These are phyloP conservation scores for Anthoscopus minutus DNA, from an alignment of 2,113 vertebrate genomes.

Conservation along the genomic window DNA sequence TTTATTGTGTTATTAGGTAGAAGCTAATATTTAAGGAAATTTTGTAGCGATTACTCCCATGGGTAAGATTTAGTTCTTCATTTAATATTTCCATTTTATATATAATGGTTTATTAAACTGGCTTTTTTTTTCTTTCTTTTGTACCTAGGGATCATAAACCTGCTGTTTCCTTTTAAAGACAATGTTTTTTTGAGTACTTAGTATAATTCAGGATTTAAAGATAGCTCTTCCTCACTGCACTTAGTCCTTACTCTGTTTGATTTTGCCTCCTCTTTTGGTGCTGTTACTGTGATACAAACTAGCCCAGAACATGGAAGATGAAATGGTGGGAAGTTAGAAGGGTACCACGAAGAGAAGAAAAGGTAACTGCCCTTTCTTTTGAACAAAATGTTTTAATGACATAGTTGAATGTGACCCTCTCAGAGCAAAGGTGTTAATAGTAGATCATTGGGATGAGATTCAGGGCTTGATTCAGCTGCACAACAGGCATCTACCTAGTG, in stretches of 20 bases:
- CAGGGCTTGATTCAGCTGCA: not conserved
- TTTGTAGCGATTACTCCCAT: not conserved
- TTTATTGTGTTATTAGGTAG: not conserved
- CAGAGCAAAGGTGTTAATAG: not conserved
- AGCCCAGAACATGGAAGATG: not conserved
- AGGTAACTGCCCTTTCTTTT: not conserved
- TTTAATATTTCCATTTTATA: conserved; percentile 28
- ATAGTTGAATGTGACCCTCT: not conserved
- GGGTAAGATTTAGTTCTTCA: not conserved
- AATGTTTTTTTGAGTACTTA: conserved; percentile 33
- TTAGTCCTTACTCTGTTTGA: conserved; percentile 34
- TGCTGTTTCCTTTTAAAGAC: conserved; percentile 45
- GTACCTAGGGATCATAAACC: not conserved
- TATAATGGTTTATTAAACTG: conserved; percentile 5
- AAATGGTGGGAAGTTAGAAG: not conserved
- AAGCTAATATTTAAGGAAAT: conserved; percentile 15
- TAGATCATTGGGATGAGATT: not conserved
- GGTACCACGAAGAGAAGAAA: not conserved
- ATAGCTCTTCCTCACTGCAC: not conserved
- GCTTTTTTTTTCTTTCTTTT: not conserved
- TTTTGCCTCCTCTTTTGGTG: not conserved
- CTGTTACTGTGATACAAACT: not conserved
- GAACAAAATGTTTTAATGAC: not conserved
- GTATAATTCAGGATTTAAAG: conserved; percentile 54
- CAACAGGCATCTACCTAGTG: not conserved